Conservation (phyloP, 2,888 invertebrate species). For the Clepsis dumicolana region DNA sequence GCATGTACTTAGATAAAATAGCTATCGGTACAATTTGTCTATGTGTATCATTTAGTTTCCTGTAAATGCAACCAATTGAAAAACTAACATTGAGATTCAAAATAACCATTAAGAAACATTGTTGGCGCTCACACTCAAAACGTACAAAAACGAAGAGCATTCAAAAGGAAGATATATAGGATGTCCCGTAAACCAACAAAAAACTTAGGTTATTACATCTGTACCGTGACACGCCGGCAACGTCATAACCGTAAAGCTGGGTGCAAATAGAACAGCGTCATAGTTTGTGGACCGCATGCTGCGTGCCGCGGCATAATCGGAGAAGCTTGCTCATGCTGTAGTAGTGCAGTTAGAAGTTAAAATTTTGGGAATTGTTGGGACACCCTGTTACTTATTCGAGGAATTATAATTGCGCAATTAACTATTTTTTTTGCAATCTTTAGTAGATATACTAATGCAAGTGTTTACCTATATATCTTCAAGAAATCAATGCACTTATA, state of each 20-base stretch:
- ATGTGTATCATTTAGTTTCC: too few species aligned
- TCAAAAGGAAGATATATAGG: conserved; percentile 44
- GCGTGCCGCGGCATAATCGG: conserved; percentile 39
- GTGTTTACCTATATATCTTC: too few species aligned
- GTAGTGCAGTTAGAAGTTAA: background rate
- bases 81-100: too few species aligned
- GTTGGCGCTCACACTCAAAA: too few species aligned
- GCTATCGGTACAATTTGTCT: too few species aligned
- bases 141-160: too few species aligned
- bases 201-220: conserved; percentile 27
- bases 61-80: too few species aligned
- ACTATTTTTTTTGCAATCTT: background rate
- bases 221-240: background rate
- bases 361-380: background rate
- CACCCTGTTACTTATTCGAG: background rate
- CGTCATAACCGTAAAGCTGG: conserved; percentile 40
- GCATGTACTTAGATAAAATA: too few species aligned
- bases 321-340: conserved; percentile 6
- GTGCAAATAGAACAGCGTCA: conserved; percentile 26
- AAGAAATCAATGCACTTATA: too few species aligned
- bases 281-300: conserved; percentile 20
- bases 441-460: too few species aligned
- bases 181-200: conserved; percentile 37
- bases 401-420: too few species aligned
- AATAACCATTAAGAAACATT: too few species aligned